Evolutionary conservation across 2,797 vertebrate genomes (phyloP).

Genomic region (Cetoscarus ocellatus): DNA sequence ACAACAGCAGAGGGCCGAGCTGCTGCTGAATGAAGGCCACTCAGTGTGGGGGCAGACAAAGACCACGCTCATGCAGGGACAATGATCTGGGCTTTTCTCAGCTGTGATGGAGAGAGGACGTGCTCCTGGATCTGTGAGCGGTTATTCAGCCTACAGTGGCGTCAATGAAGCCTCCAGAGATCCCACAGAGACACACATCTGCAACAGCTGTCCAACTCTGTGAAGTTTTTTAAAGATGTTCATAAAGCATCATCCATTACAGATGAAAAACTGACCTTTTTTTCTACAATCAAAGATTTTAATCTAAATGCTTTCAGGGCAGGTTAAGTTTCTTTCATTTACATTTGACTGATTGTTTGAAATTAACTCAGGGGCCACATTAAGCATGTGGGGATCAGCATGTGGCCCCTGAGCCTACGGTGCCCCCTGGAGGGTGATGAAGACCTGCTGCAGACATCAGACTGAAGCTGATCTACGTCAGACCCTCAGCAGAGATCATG

Average conservation of each 20-base stretch:
- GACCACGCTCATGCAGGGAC: conserved; percentile 65
- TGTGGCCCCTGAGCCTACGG: no score
- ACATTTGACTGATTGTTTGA: no score
- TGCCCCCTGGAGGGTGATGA: no score
- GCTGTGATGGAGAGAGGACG: conserved; percentile 25
- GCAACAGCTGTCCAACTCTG: background rate
- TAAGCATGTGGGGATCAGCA: no score
- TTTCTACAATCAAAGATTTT: no score
- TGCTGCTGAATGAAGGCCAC: conserved; percentile 73
- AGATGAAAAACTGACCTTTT: conserved; percentile 1
- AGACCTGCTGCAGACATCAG: no score
- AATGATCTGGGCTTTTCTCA: conserved; percentile 81
- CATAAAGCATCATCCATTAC: no score
- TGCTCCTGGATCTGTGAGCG: conserved; percentile 26
- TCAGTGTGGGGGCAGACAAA: conserved; percentile 74
- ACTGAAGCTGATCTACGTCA: background rate
- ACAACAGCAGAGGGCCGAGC: conserved; percentile 78
- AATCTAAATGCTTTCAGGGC: background rate
- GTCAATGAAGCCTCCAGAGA: conserved; percentile 74
- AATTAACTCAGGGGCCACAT: background rate
- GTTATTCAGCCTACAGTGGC: conserved; percentile 50
- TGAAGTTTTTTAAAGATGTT: no score
- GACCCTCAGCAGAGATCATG: no score
- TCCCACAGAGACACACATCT: conserved; percentile 44
- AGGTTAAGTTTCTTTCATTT: no score